phyloP scores from a whole-genome alignment of 35 echinoderm and acorn worm species.

The Ophioderma brevispina region DNA sequence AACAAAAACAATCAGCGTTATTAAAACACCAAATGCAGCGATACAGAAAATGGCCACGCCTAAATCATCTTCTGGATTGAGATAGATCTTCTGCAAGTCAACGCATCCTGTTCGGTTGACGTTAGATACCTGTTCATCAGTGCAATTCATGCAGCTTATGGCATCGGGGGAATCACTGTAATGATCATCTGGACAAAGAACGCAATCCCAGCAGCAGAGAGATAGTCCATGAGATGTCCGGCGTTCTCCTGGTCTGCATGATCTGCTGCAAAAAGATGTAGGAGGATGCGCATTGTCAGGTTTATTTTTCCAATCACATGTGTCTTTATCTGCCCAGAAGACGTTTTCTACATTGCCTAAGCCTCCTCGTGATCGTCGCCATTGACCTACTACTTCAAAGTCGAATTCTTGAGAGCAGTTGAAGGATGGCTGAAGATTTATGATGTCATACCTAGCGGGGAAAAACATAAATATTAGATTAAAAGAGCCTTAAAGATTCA shows the following conservation, averaged over 20 bases:
- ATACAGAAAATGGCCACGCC: constrained; percentile 21
- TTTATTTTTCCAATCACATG: background rate
- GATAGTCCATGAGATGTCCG: constrained; percentile 12
- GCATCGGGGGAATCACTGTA: constrained; percentile 52
- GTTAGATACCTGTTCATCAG: constrained; percentile 44
- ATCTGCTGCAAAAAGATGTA: constrained; percentile 43
- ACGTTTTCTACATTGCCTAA: background rate
- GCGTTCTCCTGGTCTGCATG: constrained; percentile 51
- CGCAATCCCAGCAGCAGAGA: constrained; percentile 76
- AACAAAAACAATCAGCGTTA: constrained; percentile 15
- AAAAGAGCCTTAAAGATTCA: too few relatives aligned
- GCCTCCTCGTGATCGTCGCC: constrained; percentile 19
- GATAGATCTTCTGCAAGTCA: constrained; percentile 30
- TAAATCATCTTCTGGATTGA: background rate
- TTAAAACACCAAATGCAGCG: constrained; percentile 19
- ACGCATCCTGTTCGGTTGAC: constrained; percentile 55
- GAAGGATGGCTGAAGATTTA: constrained; percentile 46
- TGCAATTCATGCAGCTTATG: constrained; percentile 35
- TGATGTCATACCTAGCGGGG: constrained; percentile 33
- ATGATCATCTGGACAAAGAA: constrained; percentile 49
- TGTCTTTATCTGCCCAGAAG: constrained; percentile 29
- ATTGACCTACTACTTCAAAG: constrained; percentile 22
- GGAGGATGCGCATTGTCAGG: background rate
- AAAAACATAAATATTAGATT: too few relatives aligned
- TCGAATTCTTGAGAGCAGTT: constrained; percentile 10